A percentile compares a stretch with the other conserved stretches of the same genome.
Evolutionary conservation across 2,888 invertebrate genomes (phyloP).

Genomic region (Acleris laterana): DNA sequence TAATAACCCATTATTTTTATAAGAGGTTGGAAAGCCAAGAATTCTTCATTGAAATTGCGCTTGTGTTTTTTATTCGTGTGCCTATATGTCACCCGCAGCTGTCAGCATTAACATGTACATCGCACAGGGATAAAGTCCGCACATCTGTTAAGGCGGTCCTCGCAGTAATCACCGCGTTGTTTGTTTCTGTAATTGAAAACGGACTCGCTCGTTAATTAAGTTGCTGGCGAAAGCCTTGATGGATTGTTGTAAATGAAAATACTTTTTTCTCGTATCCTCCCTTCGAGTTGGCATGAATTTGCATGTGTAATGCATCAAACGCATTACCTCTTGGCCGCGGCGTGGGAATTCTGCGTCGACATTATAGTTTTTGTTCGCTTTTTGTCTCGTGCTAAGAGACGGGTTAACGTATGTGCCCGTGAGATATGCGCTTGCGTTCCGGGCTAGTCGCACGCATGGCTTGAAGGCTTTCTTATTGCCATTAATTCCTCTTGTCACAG

Average conservation of each 20-base stretch:
- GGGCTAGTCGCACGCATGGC: slow-evolving; percentile 24
- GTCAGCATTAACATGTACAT: slow-evolving; percentile 13
- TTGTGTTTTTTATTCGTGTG: background rate
- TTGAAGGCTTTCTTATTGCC: slow-evolving; percentile 36
- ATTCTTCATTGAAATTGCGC: background rate
- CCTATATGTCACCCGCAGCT: slow-evolving; percentile 4
- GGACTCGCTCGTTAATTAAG: slow-evolving; percentile 70
- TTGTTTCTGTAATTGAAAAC: slow-evolving; percentile 79
- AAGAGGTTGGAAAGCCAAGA: too few relatives aligned
- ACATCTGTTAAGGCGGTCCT: slow-evolving; percentile 39
- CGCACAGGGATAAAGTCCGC: slow-evolving; percentile 23
- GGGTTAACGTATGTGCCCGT: slow-evolving; percentile 44
- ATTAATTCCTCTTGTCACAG: slow-evolving; percentile 37
- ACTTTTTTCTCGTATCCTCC: slow-evolving; percentile 60
- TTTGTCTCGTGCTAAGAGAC: slow-evolving; percentile 69
- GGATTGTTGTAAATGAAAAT: slow-evolving; percentile 70
- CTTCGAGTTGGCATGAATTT: slow-evolving; percentile 67
- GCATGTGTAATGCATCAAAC: slow-evolving; percentile 74
- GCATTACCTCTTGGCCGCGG: slow-evolving; percentile 62
- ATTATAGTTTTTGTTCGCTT: slow-evolving; percentile 55
- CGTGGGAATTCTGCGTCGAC: slow-evolving; percentile 70
- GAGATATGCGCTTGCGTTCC: slow-evolving; percentile 21
- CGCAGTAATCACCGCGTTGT: slow-evolving; percentile 62
- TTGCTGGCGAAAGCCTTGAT: slow-evolving; percentile 72
- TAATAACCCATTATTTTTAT: background rate